phyloP scores from a whole-genome alignment of 2,888 invertebrate species.

The Heteropelma amictum region DNA sequence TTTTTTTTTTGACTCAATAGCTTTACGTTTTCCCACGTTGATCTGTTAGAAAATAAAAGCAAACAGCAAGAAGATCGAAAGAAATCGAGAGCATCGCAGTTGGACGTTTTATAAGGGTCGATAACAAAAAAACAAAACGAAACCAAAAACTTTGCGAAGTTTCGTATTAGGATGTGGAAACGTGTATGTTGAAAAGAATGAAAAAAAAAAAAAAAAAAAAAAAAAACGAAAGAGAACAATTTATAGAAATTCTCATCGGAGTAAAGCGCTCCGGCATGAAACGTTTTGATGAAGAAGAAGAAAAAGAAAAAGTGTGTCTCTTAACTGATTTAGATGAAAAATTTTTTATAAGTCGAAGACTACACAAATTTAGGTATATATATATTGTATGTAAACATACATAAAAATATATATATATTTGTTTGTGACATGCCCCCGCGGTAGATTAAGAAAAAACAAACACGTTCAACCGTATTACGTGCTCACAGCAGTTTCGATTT shows the following conservation, averaged over 20 bases:
- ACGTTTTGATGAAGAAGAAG: conserved; percentile 21
- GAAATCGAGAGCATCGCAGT: conserved; percentile 15
- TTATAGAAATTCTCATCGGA: not conserved
- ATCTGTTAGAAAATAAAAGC: conserved; percentile 1
- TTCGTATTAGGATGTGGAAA: conserved; percentile 36
- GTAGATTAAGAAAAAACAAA: conserved; percentile 9
- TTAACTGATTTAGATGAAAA: conserved; percentile 27
- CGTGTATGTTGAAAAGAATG: conserved; percentile 1
- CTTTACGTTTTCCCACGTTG: not conserved
- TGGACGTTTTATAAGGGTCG: conserved; percentile 2
- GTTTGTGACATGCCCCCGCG: conserved; percentile 39
- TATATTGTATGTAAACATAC: not conserved
- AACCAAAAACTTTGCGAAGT: not conserved
- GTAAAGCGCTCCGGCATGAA: conserved; percentile 22
- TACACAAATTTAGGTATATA: conserved; percentile 42
- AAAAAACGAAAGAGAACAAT: not conserved
- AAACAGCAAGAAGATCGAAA: not conserved
- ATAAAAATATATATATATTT: conserved; percentile 23
- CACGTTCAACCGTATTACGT: conserved; percentile 31
- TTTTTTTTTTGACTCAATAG: not conserved
- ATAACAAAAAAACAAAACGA: not conserved
- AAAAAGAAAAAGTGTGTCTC: conserved; percentile 35
- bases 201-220: conserved; percentile 4
- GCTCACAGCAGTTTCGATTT: conserved; percentile 37
- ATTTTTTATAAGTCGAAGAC: conserved; percentile 52